Conservation (phyloP, 2,888 invertebrate genomes). For the Eupeodes latifasciatus region DNA sequence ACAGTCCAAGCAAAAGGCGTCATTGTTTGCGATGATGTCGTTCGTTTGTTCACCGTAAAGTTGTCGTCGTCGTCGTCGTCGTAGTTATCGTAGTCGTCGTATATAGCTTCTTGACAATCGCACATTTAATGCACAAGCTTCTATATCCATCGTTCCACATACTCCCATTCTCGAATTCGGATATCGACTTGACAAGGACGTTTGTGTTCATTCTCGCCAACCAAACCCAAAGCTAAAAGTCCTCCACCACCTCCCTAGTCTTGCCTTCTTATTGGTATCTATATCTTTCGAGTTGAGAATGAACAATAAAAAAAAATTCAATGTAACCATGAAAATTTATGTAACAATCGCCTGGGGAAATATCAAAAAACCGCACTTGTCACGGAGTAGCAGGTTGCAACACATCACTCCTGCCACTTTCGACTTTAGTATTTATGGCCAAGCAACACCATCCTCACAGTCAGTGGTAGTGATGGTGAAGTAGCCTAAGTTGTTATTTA, state of each 20-base stretch:
- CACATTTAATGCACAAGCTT: conserved; percentile 53
- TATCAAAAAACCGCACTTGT: conserved; percentile 76
- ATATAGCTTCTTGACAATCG: conserved; percentile 53
- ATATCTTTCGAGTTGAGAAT: conserved; percentile 7
- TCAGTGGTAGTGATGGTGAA: neutral
- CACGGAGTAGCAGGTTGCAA: conserved; percentile 74
- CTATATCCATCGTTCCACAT: conserved; percentile 16
- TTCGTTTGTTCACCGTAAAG: conserved; percentile 17
- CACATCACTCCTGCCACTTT: conserved; percentile 75
- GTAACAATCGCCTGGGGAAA: conserved; percentile 75
- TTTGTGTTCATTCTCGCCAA: conserved; percentile 57
- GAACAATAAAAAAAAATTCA: conserved; percentile 42
- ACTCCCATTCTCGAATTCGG: conserved; percentile 38
- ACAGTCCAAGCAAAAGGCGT: conserved; percentile 24
- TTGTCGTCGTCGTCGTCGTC: conserved; percentile 15
- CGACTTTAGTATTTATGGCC: conserved; percentile 74
- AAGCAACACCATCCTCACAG: conserved; percentile 42
- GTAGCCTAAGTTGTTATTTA: conserved; percentile 29
- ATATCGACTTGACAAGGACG: conserved; percentile 69
- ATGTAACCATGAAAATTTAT: conserved; percentile 68
- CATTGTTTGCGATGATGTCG: conserved; percentile 30
- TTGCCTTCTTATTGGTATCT: conserved; percentile 9
- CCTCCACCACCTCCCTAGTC: neutral
- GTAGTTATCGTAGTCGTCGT: neutral
- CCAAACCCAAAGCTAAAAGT: neutral